Evolutionary conservation across 2,888 invertebrate genomes (phyloP).

Genomic region (Erebia aethiops): DNA sequence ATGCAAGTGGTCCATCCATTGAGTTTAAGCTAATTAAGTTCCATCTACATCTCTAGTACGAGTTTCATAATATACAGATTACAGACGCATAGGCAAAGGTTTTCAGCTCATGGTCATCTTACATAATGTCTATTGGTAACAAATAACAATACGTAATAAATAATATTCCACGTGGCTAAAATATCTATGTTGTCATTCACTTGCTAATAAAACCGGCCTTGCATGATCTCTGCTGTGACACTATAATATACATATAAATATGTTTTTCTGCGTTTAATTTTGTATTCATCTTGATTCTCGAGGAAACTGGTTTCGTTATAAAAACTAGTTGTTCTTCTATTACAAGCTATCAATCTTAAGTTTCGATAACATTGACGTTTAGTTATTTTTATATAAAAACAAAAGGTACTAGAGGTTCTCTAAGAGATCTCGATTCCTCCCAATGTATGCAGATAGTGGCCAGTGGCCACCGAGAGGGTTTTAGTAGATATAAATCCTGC

Average conservation of each 20-base stretch:
- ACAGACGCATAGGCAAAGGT: background rate
- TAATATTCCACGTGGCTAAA: constrained; percentile 18
- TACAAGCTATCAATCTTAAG: background rate
- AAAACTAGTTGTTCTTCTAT: constrained; percentile 8
- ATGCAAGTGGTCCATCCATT: no score
- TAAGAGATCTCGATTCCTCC: no score
- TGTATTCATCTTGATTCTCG: constrained; percentile 24
- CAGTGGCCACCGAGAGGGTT: no score
- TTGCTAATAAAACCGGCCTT: constrained; percentile 54
- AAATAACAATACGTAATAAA: constrained; percentile 24
- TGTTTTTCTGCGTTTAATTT: constrained; percentile 42
- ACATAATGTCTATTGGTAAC: constrained; percentile 17
- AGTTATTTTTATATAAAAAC: background rate
- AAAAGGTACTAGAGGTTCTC: background rate
- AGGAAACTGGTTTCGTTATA: constrained; percentile 17
- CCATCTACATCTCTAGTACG: no score
- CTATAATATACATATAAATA: background rate
- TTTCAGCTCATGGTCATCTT: constrained; percentile 15
- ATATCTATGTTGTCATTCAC: constrained; percentile 27
- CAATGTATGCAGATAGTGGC: background rate
- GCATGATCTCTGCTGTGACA: constrained; percentile 44
- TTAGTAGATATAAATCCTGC: no score
- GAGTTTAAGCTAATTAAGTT: no score
- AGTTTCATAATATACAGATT: background rate
- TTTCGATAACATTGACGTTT: background rate